Conservation (phyloP, 2,888 invertebrate genomes). For the Drosophila nigritarsus region DNA sequence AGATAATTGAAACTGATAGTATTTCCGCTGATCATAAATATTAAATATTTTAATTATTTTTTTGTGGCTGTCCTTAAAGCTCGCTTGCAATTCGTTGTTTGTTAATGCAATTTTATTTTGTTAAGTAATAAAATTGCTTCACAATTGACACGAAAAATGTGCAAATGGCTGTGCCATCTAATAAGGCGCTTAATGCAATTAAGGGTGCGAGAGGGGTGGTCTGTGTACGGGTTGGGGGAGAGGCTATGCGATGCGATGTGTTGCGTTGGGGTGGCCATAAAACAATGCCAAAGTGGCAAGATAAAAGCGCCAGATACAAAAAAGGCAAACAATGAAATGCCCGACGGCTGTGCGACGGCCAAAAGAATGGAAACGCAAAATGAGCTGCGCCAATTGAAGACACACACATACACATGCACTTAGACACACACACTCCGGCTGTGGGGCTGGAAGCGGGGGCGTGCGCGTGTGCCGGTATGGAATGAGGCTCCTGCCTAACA, state of each 20-base stretch:
- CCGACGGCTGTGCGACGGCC: conserved; percentile 51
- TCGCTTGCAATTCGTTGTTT: neutral
- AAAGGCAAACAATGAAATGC: conserved; percentile 62
- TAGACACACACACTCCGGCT: neutral
- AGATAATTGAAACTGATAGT: conserved; percentile 10
- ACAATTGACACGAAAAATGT: conserved; percentile 65
- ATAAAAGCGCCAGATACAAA: conserved; percentile 72
- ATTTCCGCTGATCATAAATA: conserved; percentile 52
- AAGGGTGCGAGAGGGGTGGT: neutral
- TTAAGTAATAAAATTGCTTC: conserved; percentile 22
- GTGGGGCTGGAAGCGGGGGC: neutral
- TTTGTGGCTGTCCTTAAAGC: conserved; percentile 12
- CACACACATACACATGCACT: conserved; percentile 11
- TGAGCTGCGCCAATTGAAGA: conserved; percentile 67
- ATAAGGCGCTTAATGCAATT: conserved; percentile 75
- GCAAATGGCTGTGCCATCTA: conserved; percentile 73
- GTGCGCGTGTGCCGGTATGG: neutral
- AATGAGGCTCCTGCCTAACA: conserved; percentile 24
- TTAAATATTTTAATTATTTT: conserved; percentile 48
- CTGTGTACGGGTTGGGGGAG: neutral
- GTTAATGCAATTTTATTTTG: conserved; percentile 14
- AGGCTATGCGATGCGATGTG: neutral
- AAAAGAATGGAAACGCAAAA: conserved; percentile 67
- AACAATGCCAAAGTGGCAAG: conserved; percentile 75
- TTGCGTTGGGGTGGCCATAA: conserved; percentile 45